phyloP scores from a whole-genome alignment of 2,113 vertebrate species.

The Eudyptes chrysolophus region DNA sequence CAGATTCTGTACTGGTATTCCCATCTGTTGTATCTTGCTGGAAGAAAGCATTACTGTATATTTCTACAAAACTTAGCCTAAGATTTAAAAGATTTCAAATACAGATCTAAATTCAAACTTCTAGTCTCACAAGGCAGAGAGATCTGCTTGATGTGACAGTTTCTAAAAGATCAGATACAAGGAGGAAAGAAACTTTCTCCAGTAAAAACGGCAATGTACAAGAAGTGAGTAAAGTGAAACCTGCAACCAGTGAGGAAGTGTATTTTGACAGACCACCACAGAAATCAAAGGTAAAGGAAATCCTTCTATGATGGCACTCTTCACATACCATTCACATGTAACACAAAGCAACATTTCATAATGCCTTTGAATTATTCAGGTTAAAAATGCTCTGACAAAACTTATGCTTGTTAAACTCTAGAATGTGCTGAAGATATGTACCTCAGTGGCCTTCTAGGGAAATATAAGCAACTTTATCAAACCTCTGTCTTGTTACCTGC shows the following conservation, averaged over 20 bases:
- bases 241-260: accelerated
- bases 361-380: neutral
- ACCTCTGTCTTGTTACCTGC: neutral
- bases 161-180: neutral
- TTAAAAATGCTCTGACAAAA: neutral
- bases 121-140: neutral
- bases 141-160: neutral
- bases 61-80: neutral
- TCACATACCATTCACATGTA: neutral
- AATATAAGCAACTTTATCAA: neutral
- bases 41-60: neutral
- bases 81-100: neutral
- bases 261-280: neutral
- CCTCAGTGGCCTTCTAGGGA: neutral
- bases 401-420: neutral
- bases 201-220: neutral
- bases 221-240: neutral
- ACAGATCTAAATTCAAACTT: neutral
- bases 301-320: neutral
- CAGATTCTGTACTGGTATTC: neutral
- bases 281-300: neutral
- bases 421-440: neutral
- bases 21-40: neutral
- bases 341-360: neutral
- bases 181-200: neutral